Evolutionary conservation across 1,140 invertebrate genomes (phyloP).

Genomic region (Potamilus streckersoni): DNA sequence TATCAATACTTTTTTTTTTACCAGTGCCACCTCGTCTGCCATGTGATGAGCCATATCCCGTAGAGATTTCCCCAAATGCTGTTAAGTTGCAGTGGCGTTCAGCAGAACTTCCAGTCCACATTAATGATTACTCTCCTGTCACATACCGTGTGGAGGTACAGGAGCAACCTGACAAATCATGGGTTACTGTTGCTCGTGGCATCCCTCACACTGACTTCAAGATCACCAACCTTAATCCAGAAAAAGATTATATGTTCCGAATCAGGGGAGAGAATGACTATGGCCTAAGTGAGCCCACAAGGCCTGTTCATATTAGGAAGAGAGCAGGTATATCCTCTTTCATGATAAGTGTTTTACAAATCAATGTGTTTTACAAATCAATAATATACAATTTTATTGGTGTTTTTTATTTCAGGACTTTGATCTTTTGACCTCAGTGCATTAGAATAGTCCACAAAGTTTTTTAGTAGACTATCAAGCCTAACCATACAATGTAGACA

Average conservation of each 20-base stretch:
- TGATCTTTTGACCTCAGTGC: too few relatives aligned
- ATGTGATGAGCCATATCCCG: constrained; percentile 49
- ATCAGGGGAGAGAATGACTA: constrained; percentile 88
- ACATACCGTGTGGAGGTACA: constrained; percentile 54
- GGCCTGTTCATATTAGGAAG: constrained; percentile 47
- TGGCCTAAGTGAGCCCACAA: constrained; percentile 62
- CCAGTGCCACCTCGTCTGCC: constrained; percentile 58
- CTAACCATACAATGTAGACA: too few relatives aligned
- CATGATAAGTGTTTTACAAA: neutral
- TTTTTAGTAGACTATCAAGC: too few relatives aligned
- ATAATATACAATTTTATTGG: neutral
- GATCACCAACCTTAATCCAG: constrained; percentile 47
- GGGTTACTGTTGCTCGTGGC: constrained; percentile 50
- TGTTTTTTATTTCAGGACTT: too few relatives aligned
- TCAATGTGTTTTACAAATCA: neutral
- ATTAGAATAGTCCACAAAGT: too few relatives aligned
- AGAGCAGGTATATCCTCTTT: constrained; percentile 41
- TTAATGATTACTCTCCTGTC: constrained; percentile 59
- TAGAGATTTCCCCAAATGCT: constrained; percentile 50
- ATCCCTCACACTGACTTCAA: constrained; percentile 54
- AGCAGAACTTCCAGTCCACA: constrained; percentile 55
- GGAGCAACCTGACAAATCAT: constrained; percentile 48
- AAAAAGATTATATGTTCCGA: constrained; percentile 57
- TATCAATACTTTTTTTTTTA: too few relatives aligned
- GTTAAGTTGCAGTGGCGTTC: constrained; percentile 56